Evolutionary conservation across 2,888 invertebrate species (phyloP), one percentile per base, ranked within the genome.

Genomic region (Amiota communis): DNA sequence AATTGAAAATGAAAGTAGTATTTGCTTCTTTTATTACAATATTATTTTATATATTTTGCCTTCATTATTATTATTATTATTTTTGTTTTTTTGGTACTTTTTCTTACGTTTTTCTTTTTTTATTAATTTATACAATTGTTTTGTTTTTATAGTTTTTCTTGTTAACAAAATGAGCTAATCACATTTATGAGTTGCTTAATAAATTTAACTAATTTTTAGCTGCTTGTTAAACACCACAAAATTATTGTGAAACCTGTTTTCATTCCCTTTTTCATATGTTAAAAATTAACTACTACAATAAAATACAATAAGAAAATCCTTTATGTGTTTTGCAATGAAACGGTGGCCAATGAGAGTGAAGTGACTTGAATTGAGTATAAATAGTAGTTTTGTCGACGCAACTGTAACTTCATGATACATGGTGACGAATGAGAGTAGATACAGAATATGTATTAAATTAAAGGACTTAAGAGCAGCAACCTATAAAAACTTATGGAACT

Each of bases 151-250:
- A 59, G 15, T 59, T 59, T 46, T 64, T 64, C 46, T 64, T 59
- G 59, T 59, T 59, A 13, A 63, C 36, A 63, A 63, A 63, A 63
- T 63, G 36, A 51, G n/a, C 67, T 51, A 68, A 68, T 68, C 67
- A 68, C 67, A 68, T 68, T 68, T 20, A 51, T 68, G 49, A 51
- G 70, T 49, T 20, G 70, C 61, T 48, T 59, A 48, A 36, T 46
- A 15, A 70, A 13, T 47, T 63, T 23, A n/a, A 63, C 46, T 47
- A 46, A 46, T 46, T 46, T 69, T 69, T 51, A n/a, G 49, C 20
- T 70, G 82, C 82, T 86, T 84, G 86, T 83, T 86, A 83, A 83
- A 77, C 36, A 36, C 8, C 8, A 36, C 36, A 36, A 36, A 36
- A 36, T 36, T 36, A 36, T 6, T 36, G 36, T 36, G 36, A 36